Evolutionary conservation across 2,888 invertebrate species (phyloP).

Genomic region (Catocala sponsa): DNA sequence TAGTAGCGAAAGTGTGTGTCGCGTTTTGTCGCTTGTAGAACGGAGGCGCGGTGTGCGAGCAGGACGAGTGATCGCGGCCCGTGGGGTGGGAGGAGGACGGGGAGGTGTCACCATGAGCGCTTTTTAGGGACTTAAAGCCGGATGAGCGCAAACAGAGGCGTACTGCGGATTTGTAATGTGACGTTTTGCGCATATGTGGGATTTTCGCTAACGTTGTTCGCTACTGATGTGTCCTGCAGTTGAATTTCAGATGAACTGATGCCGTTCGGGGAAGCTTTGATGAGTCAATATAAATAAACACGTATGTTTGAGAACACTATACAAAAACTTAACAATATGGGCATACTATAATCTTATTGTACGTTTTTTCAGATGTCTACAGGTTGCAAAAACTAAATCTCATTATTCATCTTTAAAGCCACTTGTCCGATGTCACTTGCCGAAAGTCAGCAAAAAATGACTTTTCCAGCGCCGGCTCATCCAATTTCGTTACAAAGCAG

Average conservation of each 20-base stretch:
- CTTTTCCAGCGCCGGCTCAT: constrained; percentile 67
- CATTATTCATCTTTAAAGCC: constrained; percentile 60
- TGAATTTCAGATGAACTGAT: constrained; percentile 34
- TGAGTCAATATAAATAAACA: constrained; percentile 28
- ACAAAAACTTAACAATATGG: neutral
- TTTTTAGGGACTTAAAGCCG: constrained; percentile 81
- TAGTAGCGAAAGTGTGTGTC: constrained; percentile 72
- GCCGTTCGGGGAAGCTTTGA: constrained; percentile 33
- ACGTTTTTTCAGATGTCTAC: neutral
- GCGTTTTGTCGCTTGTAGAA: constrained; percentile 80
- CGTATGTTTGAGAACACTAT: neutral
- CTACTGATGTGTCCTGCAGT: constrained; percentile 46
- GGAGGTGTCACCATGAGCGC: constrained; percentile 85
- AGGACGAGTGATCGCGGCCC: constrained; percentile 65
- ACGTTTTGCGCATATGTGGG: constrained; percentile 76
- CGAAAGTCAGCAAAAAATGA: constrained; percentile 73
- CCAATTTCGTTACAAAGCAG: constrained; percentile 69
- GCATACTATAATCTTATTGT: neutral
- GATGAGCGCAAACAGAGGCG: constrained; percentile 72
- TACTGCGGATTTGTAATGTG: constrained; percentile 75
- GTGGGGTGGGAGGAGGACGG: constrained; percentile 75
- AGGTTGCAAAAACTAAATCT: constrained; percentile 36
- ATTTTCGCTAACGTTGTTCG: constrained; percentile 64
- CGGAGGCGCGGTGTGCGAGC: constrained; percentile 75
- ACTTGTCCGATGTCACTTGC: constrained; percentile 71